A percentile compares a stretch with the other conserved stretches of the same genome.
These are phyloP conservation scores for Dicyrtomina minuta DNA, from an alignment of 2,888 invertebrate species.

Conservation along the genomic window DNA sequence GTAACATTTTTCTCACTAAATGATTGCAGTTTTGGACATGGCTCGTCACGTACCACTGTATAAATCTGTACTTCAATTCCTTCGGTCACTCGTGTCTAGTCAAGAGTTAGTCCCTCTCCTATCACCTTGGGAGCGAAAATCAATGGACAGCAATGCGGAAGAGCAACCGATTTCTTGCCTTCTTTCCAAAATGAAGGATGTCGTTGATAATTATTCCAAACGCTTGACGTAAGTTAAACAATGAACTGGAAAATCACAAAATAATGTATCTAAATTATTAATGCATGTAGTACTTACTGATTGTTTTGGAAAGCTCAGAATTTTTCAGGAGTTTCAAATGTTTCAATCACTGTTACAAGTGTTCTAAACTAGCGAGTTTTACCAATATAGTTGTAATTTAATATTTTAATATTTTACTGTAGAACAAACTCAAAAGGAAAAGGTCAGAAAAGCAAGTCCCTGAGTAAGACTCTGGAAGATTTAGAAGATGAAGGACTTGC, in stretches of 20 bases:
- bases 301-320: too few relatives aligned
- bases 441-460: constrained; percentile 54
- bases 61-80: constrained; percentile 76
- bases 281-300: too few relatives aligned
- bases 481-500: constrained; percentile 87
- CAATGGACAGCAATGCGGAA: constrained; percentile 50
- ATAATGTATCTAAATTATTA: too few relatives aligned
- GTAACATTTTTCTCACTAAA: too few relatives aligned
- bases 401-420: too few relatives aligned
- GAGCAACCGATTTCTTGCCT: constrained; percentile 73
- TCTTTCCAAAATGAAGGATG: constrained; percentile 81
- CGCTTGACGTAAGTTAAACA: constrained; percentile 75
- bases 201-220: constrained; percentile 88
- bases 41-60: constrained; percentile 94
- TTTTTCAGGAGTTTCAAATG: too few relatives aligned
- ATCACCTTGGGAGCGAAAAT: constrained; percentile 60
- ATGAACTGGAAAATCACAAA: neutral
- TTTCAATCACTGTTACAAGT: too few relatives aligned
- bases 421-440: constrained; percentile 31
- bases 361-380: too few relatives aligned
- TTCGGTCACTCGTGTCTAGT: constrained; percentile 73
- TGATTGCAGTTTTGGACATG: constrained; percentile 78
- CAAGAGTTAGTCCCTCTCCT: constrained; percentile 66
- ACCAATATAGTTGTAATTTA: too few relatives aligned
- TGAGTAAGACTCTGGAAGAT: constrained; percentile 61